A percentile compares a stretch with the other conserved stretches of the same genome.
Evolutionary conservation across 2,888 invertebrate species (phyloP).

Genomic region (Xestia c-nigrum): DNA sequence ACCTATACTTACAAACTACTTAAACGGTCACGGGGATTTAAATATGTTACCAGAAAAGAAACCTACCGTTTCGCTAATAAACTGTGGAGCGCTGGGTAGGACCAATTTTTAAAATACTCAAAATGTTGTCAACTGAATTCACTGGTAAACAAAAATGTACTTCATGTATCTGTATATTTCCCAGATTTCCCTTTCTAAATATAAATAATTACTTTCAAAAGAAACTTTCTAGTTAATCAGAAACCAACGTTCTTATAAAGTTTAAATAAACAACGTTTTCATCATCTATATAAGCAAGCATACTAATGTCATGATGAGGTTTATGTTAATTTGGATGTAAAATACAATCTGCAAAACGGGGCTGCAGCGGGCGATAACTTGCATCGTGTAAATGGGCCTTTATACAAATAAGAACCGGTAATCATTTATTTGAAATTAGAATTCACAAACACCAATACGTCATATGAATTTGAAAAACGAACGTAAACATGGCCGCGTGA

Average conservation of each 20-base stretch:
- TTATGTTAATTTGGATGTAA: neutral
- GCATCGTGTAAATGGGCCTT: too few relatives aligned
- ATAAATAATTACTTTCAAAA: slow-evolving; percentile 13
- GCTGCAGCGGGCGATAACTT: too few relatives aligned
- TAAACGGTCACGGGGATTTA: neutral
- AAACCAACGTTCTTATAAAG: slow-evolving; percentile 4
- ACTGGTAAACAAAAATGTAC: neutral
- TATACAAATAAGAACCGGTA: neutral
- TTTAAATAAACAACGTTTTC: slow-evolving; percentile 5
- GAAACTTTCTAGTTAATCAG: slow-evolving; percentile 10
- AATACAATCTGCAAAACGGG: too few relatives aligned
- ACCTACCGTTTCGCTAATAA: neutral
- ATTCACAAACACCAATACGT: neutral
- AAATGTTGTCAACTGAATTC: neutral
- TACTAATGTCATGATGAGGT: neutral
- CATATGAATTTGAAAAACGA: slow-evolving; percentile 25
- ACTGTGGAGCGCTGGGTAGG: neutral
- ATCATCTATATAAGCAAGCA: neutral
- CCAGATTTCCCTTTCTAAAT: neutral
- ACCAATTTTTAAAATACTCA: neutral
- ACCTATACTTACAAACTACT: neutral
- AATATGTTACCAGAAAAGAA: neutral
- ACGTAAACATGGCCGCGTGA: slow-evolving; percentile 22
- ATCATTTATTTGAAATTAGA: slow-evolving; percentile 23
- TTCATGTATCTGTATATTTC: neutral